phyloP scores from a whole-genome alignment of 1,140 invertebrate species.

The Tyrophagus putrescentiae region DNA sequence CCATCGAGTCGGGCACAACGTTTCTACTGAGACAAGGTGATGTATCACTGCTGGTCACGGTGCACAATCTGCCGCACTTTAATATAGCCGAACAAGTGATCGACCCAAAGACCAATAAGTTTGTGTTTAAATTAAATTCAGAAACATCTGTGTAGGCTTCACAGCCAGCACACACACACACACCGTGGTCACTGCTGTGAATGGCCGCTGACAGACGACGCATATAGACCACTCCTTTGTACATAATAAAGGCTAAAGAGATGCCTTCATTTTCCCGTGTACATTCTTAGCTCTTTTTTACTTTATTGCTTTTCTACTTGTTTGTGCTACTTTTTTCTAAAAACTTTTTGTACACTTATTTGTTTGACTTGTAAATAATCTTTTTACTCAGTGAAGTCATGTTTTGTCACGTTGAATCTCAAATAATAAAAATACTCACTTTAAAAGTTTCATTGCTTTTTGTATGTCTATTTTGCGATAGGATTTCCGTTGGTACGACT shows the following conservation, averaged over 20 bases:
- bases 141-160: constrained; percentile 72
- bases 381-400: too few species aligned
- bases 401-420: too few species aligned
- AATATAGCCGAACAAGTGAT: constrained; percentile 86
- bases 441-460: too few species aligned
- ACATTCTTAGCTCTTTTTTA: not conserved
- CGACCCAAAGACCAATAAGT: constrained; percentile 86
- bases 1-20: constrained; percentile 52
- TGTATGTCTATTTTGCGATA: too few species aligned
- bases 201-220: not conserved
- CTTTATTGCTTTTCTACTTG: not conserved
- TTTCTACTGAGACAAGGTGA: constrained; percentile 89
- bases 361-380: too few species aligned
- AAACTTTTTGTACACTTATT: not conserved
- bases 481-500: too few species aligned
- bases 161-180: not conserved
- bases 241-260: not conserved
- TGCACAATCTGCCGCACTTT: constrained; percentile 73
- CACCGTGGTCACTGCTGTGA: not conserved
- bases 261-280: not conserved
- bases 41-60: constrained; percentile 70
- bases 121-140: constrained; percentile 80
- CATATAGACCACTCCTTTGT: not conserved
- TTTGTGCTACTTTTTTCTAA: not conserved
- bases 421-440: too few species aligned